Percentiles rank a stretch among this genome's conserved stretches.
phyloP scores from a whole-genome alignment of 2,797 vertebrate species.

The Macropodus opercularis region DNA sequence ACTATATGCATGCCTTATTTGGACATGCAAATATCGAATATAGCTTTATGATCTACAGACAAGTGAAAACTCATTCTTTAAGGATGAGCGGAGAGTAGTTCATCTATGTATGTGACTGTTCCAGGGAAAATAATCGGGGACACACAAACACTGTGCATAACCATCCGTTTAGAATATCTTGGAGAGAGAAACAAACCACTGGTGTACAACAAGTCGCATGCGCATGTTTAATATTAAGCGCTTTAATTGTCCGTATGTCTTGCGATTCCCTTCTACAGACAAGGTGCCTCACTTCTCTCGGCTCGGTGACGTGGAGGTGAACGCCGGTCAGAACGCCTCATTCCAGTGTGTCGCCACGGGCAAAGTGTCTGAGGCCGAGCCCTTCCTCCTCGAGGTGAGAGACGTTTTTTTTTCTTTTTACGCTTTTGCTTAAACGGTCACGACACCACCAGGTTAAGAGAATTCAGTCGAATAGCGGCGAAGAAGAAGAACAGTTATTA shows the following conservation, averaged over 20 bases:
- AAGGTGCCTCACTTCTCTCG: slow-evolving; percentile 98
- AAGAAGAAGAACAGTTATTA: no score
- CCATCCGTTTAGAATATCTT: no score
- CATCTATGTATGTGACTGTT: no score
- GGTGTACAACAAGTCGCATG: no score
- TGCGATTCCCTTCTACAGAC: slow-evolving; percentile 80
- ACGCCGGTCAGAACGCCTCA: slow-evolving; percentile 97
- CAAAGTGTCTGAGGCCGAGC: slow-evolving; percentile 88
- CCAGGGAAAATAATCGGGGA: no score
- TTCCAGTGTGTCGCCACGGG: slow-evolving; percentile 97
- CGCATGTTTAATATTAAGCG: no score
- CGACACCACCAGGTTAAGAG: slow-evolving; percentile 15
- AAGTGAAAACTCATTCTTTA: background rate
- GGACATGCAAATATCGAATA: no score
- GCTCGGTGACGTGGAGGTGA: slow-evolving; percentile 96
- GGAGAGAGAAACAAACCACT: no score
- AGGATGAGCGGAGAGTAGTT: no score
- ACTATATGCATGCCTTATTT: no score
- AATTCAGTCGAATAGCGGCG: background rate
- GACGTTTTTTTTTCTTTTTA: background rate
- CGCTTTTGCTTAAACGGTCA: background rate
- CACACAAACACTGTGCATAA: no score
- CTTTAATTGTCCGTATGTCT: slow-evolving; percentile 35
- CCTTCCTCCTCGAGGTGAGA: slow-evolving; percentile 83
- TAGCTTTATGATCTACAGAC: background rate